Percentiles rank a stretch among this genome's conserved stretches.
phyloP scores from a whole-genome alignment of 2,888 invertebrate species.

The Meteorus colon region DNA sequence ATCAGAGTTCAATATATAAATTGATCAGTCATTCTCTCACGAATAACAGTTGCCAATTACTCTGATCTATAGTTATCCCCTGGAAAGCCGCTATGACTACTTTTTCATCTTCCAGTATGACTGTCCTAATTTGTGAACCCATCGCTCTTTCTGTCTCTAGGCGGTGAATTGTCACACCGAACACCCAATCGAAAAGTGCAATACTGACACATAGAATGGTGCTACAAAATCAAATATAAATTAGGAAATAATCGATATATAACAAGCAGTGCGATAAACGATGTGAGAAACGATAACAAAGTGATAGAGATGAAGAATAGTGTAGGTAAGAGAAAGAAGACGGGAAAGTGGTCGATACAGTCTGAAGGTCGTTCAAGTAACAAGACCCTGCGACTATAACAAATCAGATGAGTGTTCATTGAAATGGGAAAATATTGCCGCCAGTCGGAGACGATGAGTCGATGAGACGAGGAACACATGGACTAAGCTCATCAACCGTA shows the following conservation, averaged over 20 bases:
- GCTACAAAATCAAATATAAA: constrained; percentile 45
- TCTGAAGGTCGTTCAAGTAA: constrained; percentile 47
- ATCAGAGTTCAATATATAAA: no score
- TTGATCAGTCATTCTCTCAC: no score
- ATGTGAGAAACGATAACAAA: neutral
- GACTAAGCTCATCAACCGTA: constrained; percentile 27
- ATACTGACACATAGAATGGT: constrained; percentile 45
- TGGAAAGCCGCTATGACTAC: no score
- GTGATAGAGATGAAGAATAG: no score
- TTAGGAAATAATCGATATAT: constrained; percentile 51
- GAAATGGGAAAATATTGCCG: constrained; percentile 50
- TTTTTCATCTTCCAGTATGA: no score
- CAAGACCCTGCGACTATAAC: constrained; percentile 51
- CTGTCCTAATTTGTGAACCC: no score
- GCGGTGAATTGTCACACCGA: neutral
- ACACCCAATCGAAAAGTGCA: neutral
- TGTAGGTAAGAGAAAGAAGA: neutral
- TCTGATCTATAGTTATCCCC: no score
- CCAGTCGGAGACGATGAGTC: constrained; percentile 29
- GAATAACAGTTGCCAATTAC: no score
- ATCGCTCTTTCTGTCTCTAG: no score
- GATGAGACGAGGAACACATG: constrained; percentile 8
- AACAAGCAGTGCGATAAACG: constrained; percentile 1
- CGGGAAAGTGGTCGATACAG: constrained; percentile 26
- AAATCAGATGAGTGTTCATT: constrained; percentile 55